Percentiles rank a stretch among this genome's conserved stretches.
These are phyloP conservation scores for Pantelozetes paolii DNA, from an alignment of 2,888 invertebrate genomes.

Conservation along the genomic window DNA sequence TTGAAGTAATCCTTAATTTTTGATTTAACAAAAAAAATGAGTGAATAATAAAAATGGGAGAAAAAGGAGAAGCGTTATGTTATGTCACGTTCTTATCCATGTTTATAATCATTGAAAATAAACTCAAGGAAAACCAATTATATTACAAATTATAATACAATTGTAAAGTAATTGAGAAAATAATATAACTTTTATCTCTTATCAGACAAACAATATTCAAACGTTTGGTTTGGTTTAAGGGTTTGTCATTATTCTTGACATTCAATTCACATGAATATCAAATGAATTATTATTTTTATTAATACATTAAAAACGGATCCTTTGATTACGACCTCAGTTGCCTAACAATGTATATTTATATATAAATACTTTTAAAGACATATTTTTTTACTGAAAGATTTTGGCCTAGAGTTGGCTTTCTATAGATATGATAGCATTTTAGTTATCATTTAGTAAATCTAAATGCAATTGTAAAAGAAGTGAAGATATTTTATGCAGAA, in stretches of 20 bases:
- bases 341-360: no score
- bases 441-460: no score
- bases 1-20: neutral
- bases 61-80: slow-evolving; percentile 1
- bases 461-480: no score
- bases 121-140: slow-evolving; percentile 16
- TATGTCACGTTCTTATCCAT: slow-evolving; percentile 18
- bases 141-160: neutral
- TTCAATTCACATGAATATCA: neutral
- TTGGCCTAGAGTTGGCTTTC: no score
- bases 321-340: no score
- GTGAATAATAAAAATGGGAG: neutral
- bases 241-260: neutral
- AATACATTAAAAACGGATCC: slow-evolving; percentile 1
- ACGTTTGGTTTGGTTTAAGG: neutral
- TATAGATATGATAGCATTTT: no score
- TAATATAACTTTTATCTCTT: neutral
- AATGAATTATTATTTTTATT: neutral
- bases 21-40: neutral
- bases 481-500: no score
- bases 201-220: neutral
- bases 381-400: no score
- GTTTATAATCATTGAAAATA: neutral
- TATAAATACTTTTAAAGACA: no score
- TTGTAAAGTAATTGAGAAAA: neutral